A percentile compares a stretch with the other conserved stretches of the same genome.
These are phyloP conservation scores for Caenorhabditis brenneri DNA, from an alignment of 1,140 invertebrate genomes.

Conservation along the genomic window DNA sequence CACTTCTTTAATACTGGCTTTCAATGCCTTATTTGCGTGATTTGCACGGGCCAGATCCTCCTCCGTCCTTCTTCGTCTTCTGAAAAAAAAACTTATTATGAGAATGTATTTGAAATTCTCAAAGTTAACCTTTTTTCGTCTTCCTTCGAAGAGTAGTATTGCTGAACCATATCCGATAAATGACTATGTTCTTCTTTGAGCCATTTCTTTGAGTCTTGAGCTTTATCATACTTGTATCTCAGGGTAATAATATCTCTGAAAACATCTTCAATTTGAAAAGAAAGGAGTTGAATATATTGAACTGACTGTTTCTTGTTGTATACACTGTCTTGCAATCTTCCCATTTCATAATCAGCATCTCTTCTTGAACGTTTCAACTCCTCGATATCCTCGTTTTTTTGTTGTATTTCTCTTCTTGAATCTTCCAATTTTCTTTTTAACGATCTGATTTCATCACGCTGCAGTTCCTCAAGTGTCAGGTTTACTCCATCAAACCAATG, in stretches of 20 bases:
- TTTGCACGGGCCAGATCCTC: neutral
- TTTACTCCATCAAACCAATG: neutral
- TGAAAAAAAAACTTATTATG: neutral
- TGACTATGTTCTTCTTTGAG: neutral
- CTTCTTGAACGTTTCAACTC: no score
- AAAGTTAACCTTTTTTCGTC: neutral
- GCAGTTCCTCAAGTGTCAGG: neutral
- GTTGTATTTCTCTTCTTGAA: no score
- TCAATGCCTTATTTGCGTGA: neutral
- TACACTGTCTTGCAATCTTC: no score
- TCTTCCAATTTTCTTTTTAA: no score
- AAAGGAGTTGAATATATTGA: no score
- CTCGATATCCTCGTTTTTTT: no score
- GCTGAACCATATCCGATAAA: neutral
- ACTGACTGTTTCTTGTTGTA: no score
- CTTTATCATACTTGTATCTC: neutral
- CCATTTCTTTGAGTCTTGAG: neutral
- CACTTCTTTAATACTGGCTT: neutral
- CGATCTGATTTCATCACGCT: no score
- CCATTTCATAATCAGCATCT: no score
- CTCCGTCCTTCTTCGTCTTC: neutral
- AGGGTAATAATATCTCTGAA: neutral
- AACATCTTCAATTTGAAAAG: no score
- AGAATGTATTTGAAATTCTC: neutral
- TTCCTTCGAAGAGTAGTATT: neutral